Percentiles rank a stretch among this genome's conserved stretches.
Evolutionary conservation across 2,113 vertebrate genomes (phyloP).

Genomic region (Athene cunicularia): DNA sequence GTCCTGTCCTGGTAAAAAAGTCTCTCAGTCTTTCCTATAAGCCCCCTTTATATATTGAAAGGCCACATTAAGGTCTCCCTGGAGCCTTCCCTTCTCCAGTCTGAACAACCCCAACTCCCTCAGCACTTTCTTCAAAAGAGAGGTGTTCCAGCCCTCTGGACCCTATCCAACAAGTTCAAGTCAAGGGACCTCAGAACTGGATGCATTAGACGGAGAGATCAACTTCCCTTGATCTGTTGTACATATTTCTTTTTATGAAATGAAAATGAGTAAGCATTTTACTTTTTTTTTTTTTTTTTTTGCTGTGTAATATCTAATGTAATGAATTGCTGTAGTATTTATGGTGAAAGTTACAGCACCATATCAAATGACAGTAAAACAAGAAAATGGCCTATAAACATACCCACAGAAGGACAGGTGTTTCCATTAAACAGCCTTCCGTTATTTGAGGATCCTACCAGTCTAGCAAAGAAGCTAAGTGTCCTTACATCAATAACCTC

Average conservation of each 20-base stretch:
- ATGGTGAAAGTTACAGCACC: neutral
- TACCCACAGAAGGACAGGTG: neutral
- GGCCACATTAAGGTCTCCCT: rapidly evolving
- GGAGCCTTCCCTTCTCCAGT: neutral
- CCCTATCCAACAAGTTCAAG: rapidly evolving
- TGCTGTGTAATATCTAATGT: neutral
- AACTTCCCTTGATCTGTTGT: neutral
- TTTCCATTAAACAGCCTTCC: neutral
- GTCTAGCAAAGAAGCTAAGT: neutral
- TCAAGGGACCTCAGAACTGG: neutral
- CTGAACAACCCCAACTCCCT: neutral
- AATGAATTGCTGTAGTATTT: neutral
- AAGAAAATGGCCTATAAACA: neutral
- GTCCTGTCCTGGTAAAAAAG: neutral
- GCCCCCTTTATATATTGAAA: neutral
- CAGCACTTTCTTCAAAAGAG: neutral
- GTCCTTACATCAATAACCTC: neutral
- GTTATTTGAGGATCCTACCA: neutral
- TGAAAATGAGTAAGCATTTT: neutral
- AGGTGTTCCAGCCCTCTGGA: neutral
- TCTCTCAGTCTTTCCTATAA: neutral
- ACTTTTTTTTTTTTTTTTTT: neutral
- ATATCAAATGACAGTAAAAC: neutral
- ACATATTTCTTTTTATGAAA: neutral
- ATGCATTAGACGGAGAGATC: neutral